Evolutionary conservation across 2,888 invertebrate genomes (phyloP).

Genomic region (Brassicogethes aeneus): DNA sequence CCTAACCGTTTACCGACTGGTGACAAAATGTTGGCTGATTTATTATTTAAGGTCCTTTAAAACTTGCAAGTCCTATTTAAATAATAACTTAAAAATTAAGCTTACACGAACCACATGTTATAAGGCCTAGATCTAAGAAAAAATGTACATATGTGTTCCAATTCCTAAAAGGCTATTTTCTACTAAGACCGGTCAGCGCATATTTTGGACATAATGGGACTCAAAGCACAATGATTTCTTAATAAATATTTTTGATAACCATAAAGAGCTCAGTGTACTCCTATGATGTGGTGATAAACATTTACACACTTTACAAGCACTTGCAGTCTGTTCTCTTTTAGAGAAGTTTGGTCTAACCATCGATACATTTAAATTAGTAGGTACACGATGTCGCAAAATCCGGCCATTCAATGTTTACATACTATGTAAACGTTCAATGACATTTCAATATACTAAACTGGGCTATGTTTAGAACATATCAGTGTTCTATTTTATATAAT

Average conservation of each 20-base stretch:
- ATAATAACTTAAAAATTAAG: too few relatives aligned
- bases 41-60: too few relatives aligned
- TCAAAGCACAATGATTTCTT: slow-evolving; percentile 23
- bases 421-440: too few relatives aligned
- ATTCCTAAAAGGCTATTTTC: slow-evolving; percentile 19
- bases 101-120: slow-evolving; percentile 14
- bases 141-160: slow-evolving; percentile 24
- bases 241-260: slow-evolving; percentile 13
- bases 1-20: too few relatives aligned
- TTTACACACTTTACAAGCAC: slow-evolving; percentile 18
- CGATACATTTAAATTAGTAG: too few relatives aligned
- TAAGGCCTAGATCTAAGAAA: slow-evolving; percentile 24
- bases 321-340: slow-evolving; percentile 15
- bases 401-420: too few relatives aligned
- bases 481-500: too few relatives aligned
- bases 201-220: slow-evolving; percentile 19
- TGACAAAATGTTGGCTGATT: too few relatives aligned
- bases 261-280: slow-evolving; percentile 13
- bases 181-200: slow-evolving; percentile 15
- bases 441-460: too few relatives aligned
- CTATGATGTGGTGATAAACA: slow-evolving; percentile 12
- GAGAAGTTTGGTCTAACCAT: slow-evolving; percentile 3
- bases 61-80: too few relatives aligned
- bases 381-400: too few relatives aligned
- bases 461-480: too few relatives aligned